Conservation (phyloP, 2,113 vertebrate genomes). For the Rynchops niger region DNA sequence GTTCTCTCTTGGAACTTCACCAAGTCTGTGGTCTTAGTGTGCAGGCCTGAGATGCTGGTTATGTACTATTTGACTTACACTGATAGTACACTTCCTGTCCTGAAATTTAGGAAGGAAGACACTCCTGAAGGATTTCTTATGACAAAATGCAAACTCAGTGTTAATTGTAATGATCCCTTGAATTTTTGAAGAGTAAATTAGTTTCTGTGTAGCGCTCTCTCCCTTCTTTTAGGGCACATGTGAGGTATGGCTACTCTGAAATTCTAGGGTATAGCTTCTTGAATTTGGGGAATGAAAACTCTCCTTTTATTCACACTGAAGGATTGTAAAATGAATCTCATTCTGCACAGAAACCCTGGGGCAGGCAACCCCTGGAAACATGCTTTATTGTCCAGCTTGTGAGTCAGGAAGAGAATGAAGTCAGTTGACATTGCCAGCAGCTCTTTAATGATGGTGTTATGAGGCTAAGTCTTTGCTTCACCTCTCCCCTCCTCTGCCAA, state of each 20-base stretch:
- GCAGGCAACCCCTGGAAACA: background rate
- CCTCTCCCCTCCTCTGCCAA: background rate
- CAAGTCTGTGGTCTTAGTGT: background rate
- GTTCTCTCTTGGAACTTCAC: background rate
- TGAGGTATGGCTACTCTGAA: background rate
- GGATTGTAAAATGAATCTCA: background rate
- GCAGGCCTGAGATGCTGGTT: background rate
- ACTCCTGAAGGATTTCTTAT: background rate
- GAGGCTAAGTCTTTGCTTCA: background rate
- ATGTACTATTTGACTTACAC: background rate
- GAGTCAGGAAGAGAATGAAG: background rate
- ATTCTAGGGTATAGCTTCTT: background rate
- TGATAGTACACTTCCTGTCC: rapidly evolving
- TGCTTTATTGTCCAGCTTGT: background rate
- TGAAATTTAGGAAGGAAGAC: background rate
- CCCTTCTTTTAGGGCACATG: background rate
- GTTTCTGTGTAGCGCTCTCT: background rate
- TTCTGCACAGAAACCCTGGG: background rate
- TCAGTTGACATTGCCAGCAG: background rate
- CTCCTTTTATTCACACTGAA: background rate
- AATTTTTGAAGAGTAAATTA: background rate
- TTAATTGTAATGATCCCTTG: background rate
- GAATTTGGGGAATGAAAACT: background rate
- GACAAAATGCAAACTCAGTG: background rate
- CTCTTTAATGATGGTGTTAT: background rate